Conservation (phyloP, 2,888 invertebrate genomes). For the Caenorhabditis sp. region DNA sequence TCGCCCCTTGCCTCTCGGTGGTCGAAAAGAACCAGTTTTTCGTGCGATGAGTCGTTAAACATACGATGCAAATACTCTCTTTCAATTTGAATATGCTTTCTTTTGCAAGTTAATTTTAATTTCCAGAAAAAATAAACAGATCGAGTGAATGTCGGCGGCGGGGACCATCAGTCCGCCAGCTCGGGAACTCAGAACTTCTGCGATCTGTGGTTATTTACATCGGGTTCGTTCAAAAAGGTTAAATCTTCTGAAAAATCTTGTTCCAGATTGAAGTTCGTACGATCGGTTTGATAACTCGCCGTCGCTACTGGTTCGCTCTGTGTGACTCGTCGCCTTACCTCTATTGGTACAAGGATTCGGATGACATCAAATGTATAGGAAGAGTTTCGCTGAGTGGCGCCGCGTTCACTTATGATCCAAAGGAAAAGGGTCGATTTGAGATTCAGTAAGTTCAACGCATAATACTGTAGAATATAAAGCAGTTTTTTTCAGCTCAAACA, state of each 20-base stretch:
- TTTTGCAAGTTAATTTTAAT: slow-evolving; percentile 1
- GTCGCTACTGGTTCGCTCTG: slow-evolving; percentile 80
- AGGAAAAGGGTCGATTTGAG: slow-evolving; percentile 79
- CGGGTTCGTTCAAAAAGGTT: slow-evolving; percentile 17
- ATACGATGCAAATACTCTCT: slow-evolving; percentile 50
- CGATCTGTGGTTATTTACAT: slow-evolving; percentile 64
- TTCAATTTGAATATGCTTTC: slow-evolving; percentile 25
- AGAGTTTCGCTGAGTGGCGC: slow-evolving; percentile 77
- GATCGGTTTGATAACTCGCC: slow-evolving; percentile 71
- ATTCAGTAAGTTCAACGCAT: slow-evolving; percentile 72
- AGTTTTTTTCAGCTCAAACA: slow-evolving; percentile 71
- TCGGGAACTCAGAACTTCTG: slow-evolving; percentile 51
- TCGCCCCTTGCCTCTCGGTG: slow-evolving; percentile 25
- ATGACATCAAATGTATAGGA: slow-evolving; percentile 78
- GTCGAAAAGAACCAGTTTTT: slow-evolving; percentile 52
- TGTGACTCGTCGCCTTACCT: slow-evolving; percentile 77
- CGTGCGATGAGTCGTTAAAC: slow-evolving; percentile 53
- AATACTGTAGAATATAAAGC: not conserved
- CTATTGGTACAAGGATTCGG: slow-evolving; percentile 79
- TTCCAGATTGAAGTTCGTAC: slow-evolving; percentile 73
- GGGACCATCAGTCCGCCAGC: slow-evolving; percentile 62
- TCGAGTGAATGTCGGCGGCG: slow-evolving; percentile 49
- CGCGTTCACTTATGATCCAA: slow-evolving; percentile 81
- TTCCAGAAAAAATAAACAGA: slow-evolving; percentile 17
- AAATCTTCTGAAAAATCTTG: no score